Evolutionary conservation across 2,113 vertebrate species (phyloP).

Genomic region (Pelmatolapia mariae): DNA sequence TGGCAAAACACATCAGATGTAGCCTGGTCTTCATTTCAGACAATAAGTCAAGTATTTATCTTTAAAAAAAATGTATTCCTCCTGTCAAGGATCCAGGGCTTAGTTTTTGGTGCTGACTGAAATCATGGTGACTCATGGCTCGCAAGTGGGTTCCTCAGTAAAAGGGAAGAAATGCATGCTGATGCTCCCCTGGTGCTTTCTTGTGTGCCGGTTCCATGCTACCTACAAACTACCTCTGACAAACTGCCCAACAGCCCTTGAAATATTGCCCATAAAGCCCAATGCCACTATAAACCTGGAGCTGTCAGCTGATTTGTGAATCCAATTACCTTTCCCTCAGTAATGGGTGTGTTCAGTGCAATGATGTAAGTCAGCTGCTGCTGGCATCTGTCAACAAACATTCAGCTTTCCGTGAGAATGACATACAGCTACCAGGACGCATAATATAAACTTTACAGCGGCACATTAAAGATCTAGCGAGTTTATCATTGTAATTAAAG

Average conservation of each 20-base stretch:
- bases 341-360: conserved; percentile 65
- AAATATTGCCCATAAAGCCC: conserved; percentile 63
- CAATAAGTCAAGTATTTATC: neutral
- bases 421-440: neutral
- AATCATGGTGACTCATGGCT: neutral
- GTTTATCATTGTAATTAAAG: neutral
- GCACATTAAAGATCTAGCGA: neutral
- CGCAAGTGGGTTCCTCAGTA: neutral
- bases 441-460: neutral
- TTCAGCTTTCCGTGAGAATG: neutral
- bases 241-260: conserved; percentile 39
- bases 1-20: neutral
- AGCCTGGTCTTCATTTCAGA: neutral
- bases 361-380: conserved; percentile 60
- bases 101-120: neutral
- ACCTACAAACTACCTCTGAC: conserved; percentile 47
- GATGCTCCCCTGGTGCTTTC: neutral
- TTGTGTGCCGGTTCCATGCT: neutral
- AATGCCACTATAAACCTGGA: conserved; percentile 59
- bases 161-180: conserved; percentile 1
- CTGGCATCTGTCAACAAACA: conserved; percentile 48
- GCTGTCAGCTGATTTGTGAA: conserved; percentile 71
- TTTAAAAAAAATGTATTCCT: neutral
- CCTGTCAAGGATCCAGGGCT: neutral
- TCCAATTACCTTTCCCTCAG: conserved; percentile 62